Base-by-base conservation (phyloP, 1,140 invertebrate genomes). In the Pollicipes pollicipes region DNA sequence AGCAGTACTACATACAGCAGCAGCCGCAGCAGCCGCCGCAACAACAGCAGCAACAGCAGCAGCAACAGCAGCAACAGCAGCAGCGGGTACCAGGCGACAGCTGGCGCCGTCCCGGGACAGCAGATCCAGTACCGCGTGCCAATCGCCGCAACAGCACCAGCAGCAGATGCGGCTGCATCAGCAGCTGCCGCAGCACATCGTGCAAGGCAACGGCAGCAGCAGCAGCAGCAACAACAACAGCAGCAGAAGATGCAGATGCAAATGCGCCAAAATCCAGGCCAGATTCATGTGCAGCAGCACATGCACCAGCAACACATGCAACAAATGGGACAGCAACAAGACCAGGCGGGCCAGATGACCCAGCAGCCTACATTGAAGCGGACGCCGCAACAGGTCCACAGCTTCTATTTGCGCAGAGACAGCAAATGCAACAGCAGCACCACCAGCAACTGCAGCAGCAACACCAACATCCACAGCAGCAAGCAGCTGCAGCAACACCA, bases 401-500 rank as follows among this genome's bases (percentile, higher is more conserved):
- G n/a, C n/a, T n/a, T n/a, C n/a, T n/a, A n/a, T n/a, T n/a, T n/a
- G n/a, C n/a, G n/a, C 73, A 68, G 68, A 74, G 73, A 63, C 75
- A 72, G n/a, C 70, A 70, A 66, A 74, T 76, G 37, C 73, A 74
- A 67, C 69, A 74, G 32, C 73, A 75, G 66, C 69, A 71, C 27
- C 68, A 69, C 66, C 32, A 45, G 58, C n/a, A n/a, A n/a, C n/a
- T n/a, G n/a, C n/a, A n/a, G n/a, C n/a, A n/a, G n/a, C n/a, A n/a
- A n/a, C n/a, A n/a, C n/a, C 73, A 73, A 58, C 75, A 75, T 69
- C 68, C 75, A 63, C 70, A 68, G 72, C 73, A 70, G 64, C 71
- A 76, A 67, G 37, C 13, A 70, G 81, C 13, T n/a, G 45, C 45
- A 58, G 3, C 45, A 58, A 10, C 45, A 58, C 68, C 81, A 79